Conservation (phyloP, 2,888 invertebrate species). For the Polydrusus pterygomalis region DNA sequence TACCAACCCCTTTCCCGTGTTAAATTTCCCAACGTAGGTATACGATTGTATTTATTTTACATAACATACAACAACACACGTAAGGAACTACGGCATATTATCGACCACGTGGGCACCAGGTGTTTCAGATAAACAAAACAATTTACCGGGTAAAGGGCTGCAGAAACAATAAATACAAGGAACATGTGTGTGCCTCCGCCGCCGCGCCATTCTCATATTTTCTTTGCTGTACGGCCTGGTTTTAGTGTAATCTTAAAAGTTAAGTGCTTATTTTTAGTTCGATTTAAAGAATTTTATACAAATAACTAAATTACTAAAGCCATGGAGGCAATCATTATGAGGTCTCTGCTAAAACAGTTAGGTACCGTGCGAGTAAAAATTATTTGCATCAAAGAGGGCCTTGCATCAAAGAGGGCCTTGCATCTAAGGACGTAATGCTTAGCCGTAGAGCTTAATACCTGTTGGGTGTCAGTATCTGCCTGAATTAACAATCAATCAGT, state of each 20-base stretch:
- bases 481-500: too few relatives aligned
- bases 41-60: constrained; percentile 17
- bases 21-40: constrained; percentile 5
- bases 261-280: too few relatives aligned
- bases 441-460: too few relatives aligned
- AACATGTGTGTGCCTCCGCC: constrained; percentile 1
- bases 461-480: too few relatives aligned
- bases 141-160: constrained; percentile 21
- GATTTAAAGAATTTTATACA: too few relatives aligned
- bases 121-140: constrained; percentile 24
- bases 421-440: too few relatives aligned
- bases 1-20: background rate
- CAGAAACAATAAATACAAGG: constrained; percentile 15
- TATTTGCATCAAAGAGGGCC: too few relatives aligned
- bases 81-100: constrained; percentile 8
- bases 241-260: background rate
- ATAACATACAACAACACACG: background rate
- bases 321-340: too few relatives aligned
- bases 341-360: too few relatives aligned
- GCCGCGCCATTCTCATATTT: background rate
- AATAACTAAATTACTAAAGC: too few relatives aligned
- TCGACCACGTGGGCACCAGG: constrained; percentile 12
- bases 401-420: too few relatives aligned
- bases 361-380: too few relatives aligned
- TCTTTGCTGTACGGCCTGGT: background rate